Conservation (phyloP, 1,140 invertebrate genomes). For the silkworm (Bombyx mori) region DNA sequence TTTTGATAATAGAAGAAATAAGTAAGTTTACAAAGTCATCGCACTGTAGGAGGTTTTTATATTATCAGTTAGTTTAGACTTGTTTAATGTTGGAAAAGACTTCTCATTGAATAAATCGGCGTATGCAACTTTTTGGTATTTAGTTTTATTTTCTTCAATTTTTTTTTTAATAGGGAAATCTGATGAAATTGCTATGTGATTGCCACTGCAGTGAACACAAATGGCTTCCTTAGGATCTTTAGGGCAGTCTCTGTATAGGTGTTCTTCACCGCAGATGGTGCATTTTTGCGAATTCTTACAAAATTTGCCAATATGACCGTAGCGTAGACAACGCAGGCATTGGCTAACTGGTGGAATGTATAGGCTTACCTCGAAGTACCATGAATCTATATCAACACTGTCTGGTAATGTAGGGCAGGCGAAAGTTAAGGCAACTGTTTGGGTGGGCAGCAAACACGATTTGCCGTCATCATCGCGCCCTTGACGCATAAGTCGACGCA, state of each 20-base stretch:
- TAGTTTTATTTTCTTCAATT: no score
- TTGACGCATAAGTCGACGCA: conserved; percentile 15
- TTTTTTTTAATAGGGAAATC: conserved; percentile 10
- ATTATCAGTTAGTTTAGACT: neutral
- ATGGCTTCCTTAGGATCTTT: conserved; percentile 5
- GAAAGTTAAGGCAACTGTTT: conserved; percentile 11
- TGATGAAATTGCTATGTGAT: conserved; percentile 7
- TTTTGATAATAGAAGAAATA: conserved; percentile 5
- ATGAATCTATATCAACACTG: conserved; percentile 1
- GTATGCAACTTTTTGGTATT: no score
- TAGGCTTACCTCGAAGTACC: conserved; percentile 15
- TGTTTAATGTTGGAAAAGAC: no score
- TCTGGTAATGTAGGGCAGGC: conserved; percentile 14
- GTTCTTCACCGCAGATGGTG: conserved; percentile 18
- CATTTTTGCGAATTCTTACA: conserved; percentile 21
- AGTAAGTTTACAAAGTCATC: conserved; percentile 3
- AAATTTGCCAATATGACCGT: conserved; percentile 22
- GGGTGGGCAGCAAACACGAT: neutral
- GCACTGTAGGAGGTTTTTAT: conserved; percentile 1
- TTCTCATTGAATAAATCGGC: no score
- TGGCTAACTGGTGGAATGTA: conserved; percentile 30
- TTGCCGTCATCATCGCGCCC: conserved; percentile 8
- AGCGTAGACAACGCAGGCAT: conserved; percentile 18
- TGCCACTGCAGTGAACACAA: conserved; percentile 13
- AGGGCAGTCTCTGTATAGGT: conserved; percentile 15